Evolutionary conservation across 1,140 invertebrate genomes (phyloP).

Genomic region (Lamellibrachia luymesi): DNA sequence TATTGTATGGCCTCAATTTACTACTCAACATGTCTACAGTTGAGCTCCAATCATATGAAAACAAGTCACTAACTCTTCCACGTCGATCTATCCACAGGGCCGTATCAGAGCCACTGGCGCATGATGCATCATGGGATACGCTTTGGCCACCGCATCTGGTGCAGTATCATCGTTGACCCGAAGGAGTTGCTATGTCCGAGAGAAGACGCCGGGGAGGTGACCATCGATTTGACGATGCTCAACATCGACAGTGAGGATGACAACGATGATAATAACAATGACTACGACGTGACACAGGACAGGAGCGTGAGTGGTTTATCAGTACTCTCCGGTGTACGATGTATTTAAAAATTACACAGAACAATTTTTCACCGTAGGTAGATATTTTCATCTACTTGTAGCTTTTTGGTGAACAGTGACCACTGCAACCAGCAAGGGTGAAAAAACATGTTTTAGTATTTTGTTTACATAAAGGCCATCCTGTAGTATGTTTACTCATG

Average conservation of each 20-base stretch:
- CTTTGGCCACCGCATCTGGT: slow-evolving; percentile 55
- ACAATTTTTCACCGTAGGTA: not conserved
- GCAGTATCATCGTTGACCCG: slow-evolving; percentile 44
- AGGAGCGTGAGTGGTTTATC: not conserved
- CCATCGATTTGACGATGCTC: not conserved
- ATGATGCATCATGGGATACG: slow-evolving; percentile 43
- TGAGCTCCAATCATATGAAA: too few relatives aligned
- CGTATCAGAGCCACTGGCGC: slow-evolving; percentile 55
- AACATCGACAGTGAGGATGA: not conserved
- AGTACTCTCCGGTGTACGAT: too few relatives aligned
- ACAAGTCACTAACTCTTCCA: not conserved
- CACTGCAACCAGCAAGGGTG: too few relatives aligned
- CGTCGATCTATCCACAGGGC: slow-evolving; percentile 34
- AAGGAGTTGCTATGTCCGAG: slow-evolving; percentile 39
- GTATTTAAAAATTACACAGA: not conserved
- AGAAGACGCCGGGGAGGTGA: not conserved
- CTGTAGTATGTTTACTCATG: too few relatives aligned
- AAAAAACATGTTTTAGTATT: too few relatives aligned
- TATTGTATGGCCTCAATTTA: too few relatives aligned
- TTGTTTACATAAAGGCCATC: too few relatives aligned
- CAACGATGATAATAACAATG: not conserved
- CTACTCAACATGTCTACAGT: too few relatives aligned
- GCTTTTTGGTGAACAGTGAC: not conserved
- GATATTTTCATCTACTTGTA: not conserved
- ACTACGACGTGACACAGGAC: not conserved